Evolutionary conservation across 2,797 vertebrate species (phyloP).

Genomic region (Garrulus glandarius): DNA sequence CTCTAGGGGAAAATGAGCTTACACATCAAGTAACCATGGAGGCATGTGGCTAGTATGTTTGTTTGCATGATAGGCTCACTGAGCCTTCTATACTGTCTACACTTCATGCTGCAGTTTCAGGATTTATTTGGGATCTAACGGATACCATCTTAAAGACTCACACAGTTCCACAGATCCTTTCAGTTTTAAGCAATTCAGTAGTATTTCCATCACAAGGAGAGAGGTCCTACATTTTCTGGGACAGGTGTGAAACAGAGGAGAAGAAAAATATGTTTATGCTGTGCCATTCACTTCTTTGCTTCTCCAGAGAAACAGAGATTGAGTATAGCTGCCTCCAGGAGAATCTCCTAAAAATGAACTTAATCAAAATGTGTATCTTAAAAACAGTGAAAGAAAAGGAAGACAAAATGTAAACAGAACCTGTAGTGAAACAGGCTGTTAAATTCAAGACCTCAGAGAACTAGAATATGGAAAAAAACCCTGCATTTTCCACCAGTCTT

Average conservation of each 20-base stretch:
- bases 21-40: conserved; percentile 27
- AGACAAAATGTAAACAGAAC: neutral
- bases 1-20: conserved; percentile 65
- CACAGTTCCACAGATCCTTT: neutral
- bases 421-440: rapidly evolving
- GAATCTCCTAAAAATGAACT: neutral
- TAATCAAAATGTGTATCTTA: neutral
- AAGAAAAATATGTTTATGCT: neutral
- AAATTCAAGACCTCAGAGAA: neutral
- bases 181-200: neutral
- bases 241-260: neutral
- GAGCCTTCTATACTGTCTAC: neutral
- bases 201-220: neutral
- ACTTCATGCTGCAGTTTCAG: neutral
- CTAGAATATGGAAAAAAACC: neutral
- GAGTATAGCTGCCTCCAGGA: neutral
- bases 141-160: neutral
- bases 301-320: neutral
- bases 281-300: neutral
- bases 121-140: neutral
- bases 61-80: neutral
- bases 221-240: neutral
- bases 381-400: neutral
- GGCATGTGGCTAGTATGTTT: neutral
- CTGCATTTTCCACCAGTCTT: neutral